phyloP scores from a whole-genome alignment of 2,888 invertebrate genomes.

The Dermolepida albohirtum region DNA sequence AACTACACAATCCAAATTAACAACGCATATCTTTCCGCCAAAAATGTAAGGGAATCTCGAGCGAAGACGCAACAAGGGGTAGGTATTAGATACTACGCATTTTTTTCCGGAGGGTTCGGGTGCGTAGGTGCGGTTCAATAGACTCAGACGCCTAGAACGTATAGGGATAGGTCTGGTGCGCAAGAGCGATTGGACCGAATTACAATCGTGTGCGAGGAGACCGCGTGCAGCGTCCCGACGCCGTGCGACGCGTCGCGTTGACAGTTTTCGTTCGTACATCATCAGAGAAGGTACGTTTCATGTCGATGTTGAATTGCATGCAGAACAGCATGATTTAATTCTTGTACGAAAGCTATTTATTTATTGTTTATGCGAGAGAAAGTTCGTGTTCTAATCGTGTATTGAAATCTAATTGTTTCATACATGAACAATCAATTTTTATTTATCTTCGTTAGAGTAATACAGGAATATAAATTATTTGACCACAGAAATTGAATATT shows the following conservation, averaged over 20 bases:
- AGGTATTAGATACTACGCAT: constrained; percentile 2
- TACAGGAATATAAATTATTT: neutral
- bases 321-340: constrained; percentile 15
- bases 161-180: constrained; percentile 59
- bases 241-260: constrained; percentile 36
- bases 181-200: constrained; percentile 50
- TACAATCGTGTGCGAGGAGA: constrained; percentile 46
- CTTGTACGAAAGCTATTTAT: constrained; percentile 23
- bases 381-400: constrained; percentile 48
- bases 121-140: constrained; percentile 50
- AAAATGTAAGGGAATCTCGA: no score
- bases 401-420: constrained; percentile 49
- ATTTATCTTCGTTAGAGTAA: neutral
- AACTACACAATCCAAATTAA: no score
- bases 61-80: constrained; percentile 15
- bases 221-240: constrained; percentile 37
- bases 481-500: neutral
- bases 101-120: constrained; percentile 47
- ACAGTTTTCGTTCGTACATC: constrained; percentile 39
- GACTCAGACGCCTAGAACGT: constrained; percentile 49
- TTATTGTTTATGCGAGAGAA: constrained; percentile 3
- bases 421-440: neutral
- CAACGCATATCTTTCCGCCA: no score
- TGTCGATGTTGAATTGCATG: constrained; percentile 28
- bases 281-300: constrained; percentile 40